A percentile compares a stretch with the other conserved stretches of the same genome.
phyloP scores from a whole-genome alignment of 92 coral and sea anemone species.

The Pocillopora meandrina region DNA sequence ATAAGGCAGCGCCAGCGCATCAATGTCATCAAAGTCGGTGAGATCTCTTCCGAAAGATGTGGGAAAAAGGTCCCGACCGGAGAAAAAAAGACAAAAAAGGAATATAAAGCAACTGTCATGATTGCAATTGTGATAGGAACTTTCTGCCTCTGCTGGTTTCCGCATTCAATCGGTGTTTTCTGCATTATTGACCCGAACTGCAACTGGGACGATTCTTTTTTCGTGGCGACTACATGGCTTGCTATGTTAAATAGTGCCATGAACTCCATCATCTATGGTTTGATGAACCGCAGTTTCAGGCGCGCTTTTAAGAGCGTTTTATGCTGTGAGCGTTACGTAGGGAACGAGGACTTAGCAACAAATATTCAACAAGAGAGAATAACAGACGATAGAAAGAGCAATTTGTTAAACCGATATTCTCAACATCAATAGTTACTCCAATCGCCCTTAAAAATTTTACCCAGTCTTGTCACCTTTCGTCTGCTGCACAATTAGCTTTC shows the following conservation, averaged over 20 bases:
- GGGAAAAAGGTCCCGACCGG: conserved; percentile 8
- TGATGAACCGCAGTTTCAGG: conserved; percentile 74
- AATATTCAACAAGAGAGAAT: conserved; percentile 21
- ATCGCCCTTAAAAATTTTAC: neutral
- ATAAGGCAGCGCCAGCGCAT: conserved; percentile 63
- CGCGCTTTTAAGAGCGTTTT: conserved; percentile 77
- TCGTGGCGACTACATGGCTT: conserved; percentile 79
- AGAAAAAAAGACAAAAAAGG: conserved; percentile 47
- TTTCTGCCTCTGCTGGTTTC: conserved; percentile 83
- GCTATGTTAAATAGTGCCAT: conserved; percentile 84
- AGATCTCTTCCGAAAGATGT: conserved; percentile 33
- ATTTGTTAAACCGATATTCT: neutral
- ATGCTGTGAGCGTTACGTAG: conserved; percentile 52
- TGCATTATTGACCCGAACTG: conserved; percentile 63
- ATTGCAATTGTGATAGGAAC: conserved; percentile 77
- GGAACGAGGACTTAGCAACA: conserved; percentile 23
- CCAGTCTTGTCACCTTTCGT: neutral
- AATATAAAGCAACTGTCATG: conserved; percentile 77
- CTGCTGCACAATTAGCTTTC: too few relatives aligned
- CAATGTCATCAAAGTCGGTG: conserved; percentile 68
- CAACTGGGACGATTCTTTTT: conserved; percentile 54
- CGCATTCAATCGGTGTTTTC: conserved; percentile 74
- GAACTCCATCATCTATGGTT: conserved; percentile 74
- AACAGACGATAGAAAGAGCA: conserved; percentile 2
- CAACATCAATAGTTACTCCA: neutral